Evolutionary conservation across 2,888 invertebrate genomes (phyloP), one percentile per base, ranked within the genome.

Genomic region (Lysandra bellargus): DNA sequence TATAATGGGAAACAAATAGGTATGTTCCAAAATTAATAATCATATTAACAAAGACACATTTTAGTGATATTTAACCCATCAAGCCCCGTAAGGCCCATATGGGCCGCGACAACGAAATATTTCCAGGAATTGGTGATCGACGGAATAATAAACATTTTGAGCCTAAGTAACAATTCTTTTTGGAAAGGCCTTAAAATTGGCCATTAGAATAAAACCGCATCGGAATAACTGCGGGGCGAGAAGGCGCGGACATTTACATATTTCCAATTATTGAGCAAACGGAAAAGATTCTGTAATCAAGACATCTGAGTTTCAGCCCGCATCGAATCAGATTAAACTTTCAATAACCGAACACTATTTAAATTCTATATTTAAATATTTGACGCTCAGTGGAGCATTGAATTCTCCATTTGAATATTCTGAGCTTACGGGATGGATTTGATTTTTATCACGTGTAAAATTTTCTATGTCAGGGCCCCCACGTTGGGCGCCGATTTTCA

Each of bases 231-330:
- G 23, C 37, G 78, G 40, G 40, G 44, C 33, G 33, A 3, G 44
- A 40, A 40, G 40, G 73, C 61, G 79, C 78, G 12, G 72, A 72
- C 76, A 80, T 80, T 80, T 81, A 80, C 81, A 81, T 81, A 80
- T 80, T 81, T 81, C 23, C 78, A 79, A 81, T 80, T 81, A 81
- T 78, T 60, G 78, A 77, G 77, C 79, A 78, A 72, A 78, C 64
- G 64, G 40, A 69, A 78, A 78, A 78, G 69, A 78, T 64, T 69
- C 69, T 79, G 79, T 69, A 30, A 64, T 69, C 23, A 78, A 78
- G 64, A 64, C 33, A 78, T 60, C 44, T 49, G 44, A 40, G 40
- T 61, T 64, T 69, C 69, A 40, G 33, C 49, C 17, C 37, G 23
- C 53, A 33, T 49, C 14, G n/a, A 76, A 33, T 57, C 30, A 76